Percentiles rank a stretch among this genome's conserved stretches.
Evolutionary conservation across 2,113 vertebrate species (phyloP).

Genomic region (Cromileptes altivelis): DNA sequence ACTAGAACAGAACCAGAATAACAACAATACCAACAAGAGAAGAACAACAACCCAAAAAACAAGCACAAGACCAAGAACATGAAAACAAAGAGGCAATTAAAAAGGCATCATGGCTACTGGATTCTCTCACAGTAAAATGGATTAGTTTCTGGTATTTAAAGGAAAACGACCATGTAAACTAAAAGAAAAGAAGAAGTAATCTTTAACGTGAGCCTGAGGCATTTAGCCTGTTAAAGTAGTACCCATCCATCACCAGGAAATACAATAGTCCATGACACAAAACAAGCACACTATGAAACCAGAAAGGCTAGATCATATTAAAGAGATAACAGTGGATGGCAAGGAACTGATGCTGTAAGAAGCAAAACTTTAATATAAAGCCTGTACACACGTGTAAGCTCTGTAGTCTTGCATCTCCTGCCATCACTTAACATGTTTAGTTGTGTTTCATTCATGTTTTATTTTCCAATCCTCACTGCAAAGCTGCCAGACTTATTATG

Average conservation of each 20-base stretch:
- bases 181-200: background rate
- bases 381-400: background rate
- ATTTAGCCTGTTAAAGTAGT: background rate
- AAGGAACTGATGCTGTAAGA: background rate
- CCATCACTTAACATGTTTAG: background rate
- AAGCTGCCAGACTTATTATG: background rate
- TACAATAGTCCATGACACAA: background rate
- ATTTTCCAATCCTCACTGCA: background rate
- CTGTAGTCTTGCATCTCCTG: background rate
- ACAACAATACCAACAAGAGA: too few species aligned
- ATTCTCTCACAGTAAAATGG: background rate
- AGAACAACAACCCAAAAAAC: too few species aligned
- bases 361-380: background rate
- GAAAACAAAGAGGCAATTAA: background rate
- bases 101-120: background rate
- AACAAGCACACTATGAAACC: background rate
- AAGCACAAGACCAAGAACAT: too few species aligned
- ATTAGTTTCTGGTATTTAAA: background rate
- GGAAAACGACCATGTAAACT: background rate
- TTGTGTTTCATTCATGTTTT: background rate
- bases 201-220: background rate
- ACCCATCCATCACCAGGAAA: background rate
- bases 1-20: too few species aligned
- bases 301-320: background rate
- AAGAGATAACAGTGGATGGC: background rate